Evolutionary conservation across 2,113 vertebrate genomes (phyloP), one percentile per base, ranked within the genome.

Genomic region (Upupa epops): DNA sequence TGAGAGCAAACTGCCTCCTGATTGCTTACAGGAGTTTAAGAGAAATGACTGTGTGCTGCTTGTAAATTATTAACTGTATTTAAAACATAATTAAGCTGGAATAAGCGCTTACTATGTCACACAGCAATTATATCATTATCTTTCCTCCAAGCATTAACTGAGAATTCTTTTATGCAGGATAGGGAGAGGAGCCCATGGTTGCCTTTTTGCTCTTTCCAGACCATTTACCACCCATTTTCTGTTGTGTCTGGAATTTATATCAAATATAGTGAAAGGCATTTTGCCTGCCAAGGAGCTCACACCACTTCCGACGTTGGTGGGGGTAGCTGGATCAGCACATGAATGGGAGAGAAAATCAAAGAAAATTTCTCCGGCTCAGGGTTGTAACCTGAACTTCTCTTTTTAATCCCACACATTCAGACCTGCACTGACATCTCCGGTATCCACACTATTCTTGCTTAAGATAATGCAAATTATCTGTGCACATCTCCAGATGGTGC

Each of bases 51-150:
- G 52, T 55, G 16, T 51, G 48, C n/a, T 34, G 9, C 4, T 69
- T 72, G 21, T 78, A 92, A 92, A 93, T 95, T 81, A 93, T 88
- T 92, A 69, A 83, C 9, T 86, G 89, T 74, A 87, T 88, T 93
- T 73, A 3, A 70, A 94, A 92, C 90, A 81, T 71, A 64, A 84
- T 83, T 93, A 78, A 86, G 34, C 17, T 1, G 3, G 42, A 68
- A 63, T 56, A 89, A 88, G 52, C 34, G 52, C 11, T 71, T 64
- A 19, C 17, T 61, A 8, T 83, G 48, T 84, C 42, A 60, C 24
- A 34, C 11, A 70, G 11, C 4, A 66, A 64, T 78, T 59, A 88
- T 28, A 36, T 37, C 59, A 89, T 77, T 92, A 71, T 65, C 14
- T 36, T 16, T 79, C 13, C 56, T 69, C 18, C 31, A 87, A 29